A percentile compares a stretch with the other conserved stretches of the same genome.
Conservation (phyloP, 2,888 invertebrate genomes). For the Hypena proboscidalis region DNA sequence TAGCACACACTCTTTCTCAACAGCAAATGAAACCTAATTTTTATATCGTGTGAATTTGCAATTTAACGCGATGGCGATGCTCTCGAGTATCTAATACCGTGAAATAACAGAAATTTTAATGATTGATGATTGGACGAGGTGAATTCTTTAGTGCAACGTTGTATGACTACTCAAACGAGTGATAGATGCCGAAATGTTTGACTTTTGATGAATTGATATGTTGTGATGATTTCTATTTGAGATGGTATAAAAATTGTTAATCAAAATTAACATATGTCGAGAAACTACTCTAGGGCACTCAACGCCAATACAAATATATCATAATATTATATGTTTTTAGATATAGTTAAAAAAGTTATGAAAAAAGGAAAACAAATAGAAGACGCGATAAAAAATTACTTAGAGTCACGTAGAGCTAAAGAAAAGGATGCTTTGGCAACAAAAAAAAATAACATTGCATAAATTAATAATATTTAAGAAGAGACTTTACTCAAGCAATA, state of each 20-base stretch:
- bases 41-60: conserved; percentile 78
- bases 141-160: conserved; percentile 45
- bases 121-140: conserved; percentile 47
- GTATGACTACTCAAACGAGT: conserved; percentile 29
- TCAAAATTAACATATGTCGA: no score
- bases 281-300: no score
- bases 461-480: no score
- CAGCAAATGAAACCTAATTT: conserved; percentile 84
- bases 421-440: no score
- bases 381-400: no score
- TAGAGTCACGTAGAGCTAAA: no score
- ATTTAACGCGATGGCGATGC: conserved; percentile 63
- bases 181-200: conserved; percentile 13
- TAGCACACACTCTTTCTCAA: conserved; percentile 85
- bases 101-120: conserved; percentile 69
- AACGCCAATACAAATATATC: no score
- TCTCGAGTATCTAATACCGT: conserved; percentile 58
- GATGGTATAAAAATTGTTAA: not conserved
- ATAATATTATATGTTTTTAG: no score
- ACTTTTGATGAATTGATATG: conserved; percentile 11
- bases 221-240: conserved; percentile 5
- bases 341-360: no score
- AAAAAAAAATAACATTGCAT: no score
- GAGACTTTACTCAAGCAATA: no score
- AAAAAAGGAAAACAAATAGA: no score